Conservation (phyloP, 2,888 invertebrate genomes). For the Euplexia lucipara region DNA sequence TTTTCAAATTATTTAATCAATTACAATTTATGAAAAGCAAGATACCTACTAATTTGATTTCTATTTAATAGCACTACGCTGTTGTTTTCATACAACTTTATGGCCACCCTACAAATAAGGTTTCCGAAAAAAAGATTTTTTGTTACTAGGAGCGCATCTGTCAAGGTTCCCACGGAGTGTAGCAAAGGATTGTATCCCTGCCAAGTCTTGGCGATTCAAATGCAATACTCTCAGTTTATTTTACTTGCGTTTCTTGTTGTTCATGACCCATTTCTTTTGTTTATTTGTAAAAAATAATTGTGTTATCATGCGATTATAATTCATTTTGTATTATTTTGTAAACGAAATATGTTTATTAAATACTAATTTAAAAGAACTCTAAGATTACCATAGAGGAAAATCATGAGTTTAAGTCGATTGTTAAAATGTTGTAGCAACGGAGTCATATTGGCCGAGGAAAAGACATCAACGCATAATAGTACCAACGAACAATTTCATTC, state of each 20-base stretch:
- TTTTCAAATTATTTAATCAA: too few species aligned
- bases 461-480: conserved; percentile 75
- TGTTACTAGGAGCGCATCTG: conserved; percentile 83
- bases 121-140: conserved; percentile 83
- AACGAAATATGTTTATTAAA: background rate
- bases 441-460: conserved; percentile 56
- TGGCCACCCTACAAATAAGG: conserved; percentile 70
- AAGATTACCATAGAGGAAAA: background rate
- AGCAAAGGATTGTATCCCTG: conserved; percentile 84
- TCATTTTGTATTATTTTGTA: background rate
- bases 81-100: background rate
- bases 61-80: background rate
- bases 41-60: background rate
- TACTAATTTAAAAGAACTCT: background rate
- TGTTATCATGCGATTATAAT: background rate
- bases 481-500: too few species aligned
- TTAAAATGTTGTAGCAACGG: background rate
- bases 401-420: background rate
- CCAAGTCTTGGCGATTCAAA: conserved; percentile 42
- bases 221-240: conserved; percentile 48
- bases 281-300: background rate
- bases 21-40: too few species aligned
- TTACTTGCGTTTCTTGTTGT: conserved; percentile 60
- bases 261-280: conserved; percentile 36
- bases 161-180: conserved; percentile 84